Conservation (phyloP, 2,797 vertebrate genomes). For the Delichon dasypus region DNA sequence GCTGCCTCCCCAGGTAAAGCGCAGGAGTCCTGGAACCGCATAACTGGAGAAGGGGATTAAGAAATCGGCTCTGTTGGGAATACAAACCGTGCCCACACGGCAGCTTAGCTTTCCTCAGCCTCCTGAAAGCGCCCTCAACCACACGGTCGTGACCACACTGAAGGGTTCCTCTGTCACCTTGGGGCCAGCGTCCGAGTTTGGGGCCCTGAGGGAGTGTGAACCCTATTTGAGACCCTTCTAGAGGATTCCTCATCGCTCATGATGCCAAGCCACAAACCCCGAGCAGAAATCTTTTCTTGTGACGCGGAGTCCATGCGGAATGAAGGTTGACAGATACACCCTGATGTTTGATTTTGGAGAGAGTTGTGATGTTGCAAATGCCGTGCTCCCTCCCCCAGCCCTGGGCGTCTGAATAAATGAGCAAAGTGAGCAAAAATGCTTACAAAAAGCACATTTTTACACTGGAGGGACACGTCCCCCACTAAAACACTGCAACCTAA, state of each 20-base stretch:
- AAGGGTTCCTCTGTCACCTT: neutral
- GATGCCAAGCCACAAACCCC: neutral
- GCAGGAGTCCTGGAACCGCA: neutral
- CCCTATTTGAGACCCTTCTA: rapidly evolving
- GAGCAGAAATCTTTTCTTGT: neutral
- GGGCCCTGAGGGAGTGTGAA: neutral
- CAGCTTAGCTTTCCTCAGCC: constrained; percentile 9
- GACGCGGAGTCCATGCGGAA: neutral
- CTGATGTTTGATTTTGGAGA: neutral
- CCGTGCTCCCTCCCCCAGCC: neutral
- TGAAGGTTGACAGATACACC: neutral
- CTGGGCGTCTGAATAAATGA: neutral
- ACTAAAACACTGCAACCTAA: neutral
- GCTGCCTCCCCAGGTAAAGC: constrained; percentile 5
- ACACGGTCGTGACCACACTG: neutral
- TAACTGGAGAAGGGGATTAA: neutral
- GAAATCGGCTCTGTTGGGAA: constrained; percentile 25
- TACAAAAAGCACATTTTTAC: neutral
- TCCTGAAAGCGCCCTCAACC: neutral
- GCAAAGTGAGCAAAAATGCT: neutral
- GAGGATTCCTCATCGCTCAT: neutral
- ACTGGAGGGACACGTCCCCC: neutral
- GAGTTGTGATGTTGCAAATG: neutral
- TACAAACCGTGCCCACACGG: rapidly evolving
- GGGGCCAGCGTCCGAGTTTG: neutral